A percentile compares a stretch with the other conserved stretches of the same genome.
Conservation (phyloP, 2,113 vertebrate species). For the Phoenicopterus ruber region DNA sequence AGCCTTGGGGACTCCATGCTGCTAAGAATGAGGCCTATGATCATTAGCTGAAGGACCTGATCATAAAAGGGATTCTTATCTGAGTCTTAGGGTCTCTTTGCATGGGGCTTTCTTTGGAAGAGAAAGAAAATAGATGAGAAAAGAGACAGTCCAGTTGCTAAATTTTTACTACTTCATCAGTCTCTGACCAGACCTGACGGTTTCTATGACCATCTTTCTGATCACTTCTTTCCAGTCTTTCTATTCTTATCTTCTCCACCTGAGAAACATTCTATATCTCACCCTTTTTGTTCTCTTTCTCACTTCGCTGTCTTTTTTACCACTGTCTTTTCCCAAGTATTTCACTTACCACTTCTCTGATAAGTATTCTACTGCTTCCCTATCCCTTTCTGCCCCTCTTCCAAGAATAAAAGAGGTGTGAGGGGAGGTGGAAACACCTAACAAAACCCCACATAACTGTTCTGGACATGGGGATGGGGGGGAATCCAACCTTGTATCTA, state of each 20-base stretch:
- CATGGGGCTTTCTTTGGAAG: not conserved
- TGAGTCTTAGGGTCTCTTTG: not conserved
- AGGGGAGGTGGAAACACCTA: not conserved
- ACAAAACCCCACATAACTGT: not conserved
- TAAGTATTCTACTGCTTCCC: not conserved
- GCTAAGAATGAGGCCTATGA: not conserved
- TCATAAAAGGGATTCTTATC: not conserved
- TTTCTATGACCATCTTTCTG: not conserved
- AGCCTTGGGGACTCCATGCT: not conserved
- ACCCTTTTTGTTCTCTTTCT: not conserved
- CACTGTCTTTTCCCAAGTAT: not conserved
- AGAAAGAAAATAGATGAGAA: constrained; percentile 8
- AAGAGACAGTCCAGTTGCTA: not conserved
- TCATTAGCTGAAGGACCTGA: constrained; percentile 14
- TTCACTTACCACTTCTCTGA: not conserved
- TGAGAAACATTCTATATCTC: not conserved
- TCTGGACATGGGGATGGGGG: not conserved
- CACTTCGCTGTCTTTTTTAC: not conserved
- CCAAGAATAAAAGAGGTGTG: not conserved
- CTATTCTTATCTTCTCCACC: not conserved
- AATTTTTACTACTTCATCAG: not conserved
- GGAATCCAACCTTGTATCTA: not conserved
- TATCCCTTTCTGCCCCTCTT: not conserved
- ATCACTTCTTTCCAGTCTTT: not conserved
- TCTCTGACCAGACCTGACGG: not conserved